Evolutionary conservation across 2,113 vertebrate species (phyloP).

Genomic region (Symphodus melops): DNA sequence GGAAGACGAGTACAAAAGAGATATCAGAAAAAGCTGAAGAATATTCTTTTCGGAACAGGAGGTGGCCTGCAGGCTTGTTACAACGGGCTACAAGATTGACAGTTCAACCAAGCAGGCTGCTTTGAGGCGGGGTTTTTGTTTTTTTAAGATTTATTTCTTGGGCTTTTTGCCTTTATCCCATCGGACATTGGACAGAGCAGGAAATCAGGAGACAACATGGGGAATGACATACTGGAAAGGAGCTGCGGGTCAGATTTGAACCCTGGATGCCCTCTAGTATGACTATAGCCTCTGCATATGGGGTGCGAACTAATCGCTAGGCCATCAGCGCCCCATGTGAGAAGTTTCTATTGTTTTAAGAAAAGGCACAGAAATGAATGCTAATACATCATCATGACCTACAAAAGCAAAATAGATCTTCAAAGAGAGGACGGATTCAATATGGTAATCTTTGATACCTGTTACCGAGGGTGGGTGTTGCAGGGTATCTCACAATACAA

Average conservation of each 20-base stretch:
- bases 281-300: too few species aligned
- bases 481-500: too few species aligned
- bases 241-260: too few species aligned
- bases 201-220: too few species aligned
- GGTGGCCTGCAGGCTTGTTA: background rate
- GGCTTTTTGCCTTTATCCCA: too few species aligned
- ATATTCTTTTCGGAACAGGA: background rate
- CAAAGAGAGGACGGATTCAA: background rate
- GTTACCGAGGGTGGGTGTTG: too few species aligned
- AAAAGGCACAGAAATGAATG: background rate
- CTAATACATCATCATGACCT: background rate
- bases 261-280: too few species aligned
- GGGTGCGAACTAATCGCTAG: too few species aligned
- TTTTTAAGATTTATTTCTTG: too few species aligned
- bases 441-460: background rate
- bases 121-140: too few species aligned
- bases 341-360: background rate
- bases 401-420: background rate
- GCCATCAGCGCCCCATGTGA: background rate
- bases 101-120: background rate
- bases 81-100: background rate
- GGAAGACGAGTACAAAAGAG: background rate
- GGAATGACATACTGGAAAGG: too few species aligned
- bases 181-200: too few species aligned
- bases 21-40: background rate